Evolutionary conservation across 2,888 invertebrate species (phyloP).

Genomic region (Mesorhabditis spiculigera): DNA sequence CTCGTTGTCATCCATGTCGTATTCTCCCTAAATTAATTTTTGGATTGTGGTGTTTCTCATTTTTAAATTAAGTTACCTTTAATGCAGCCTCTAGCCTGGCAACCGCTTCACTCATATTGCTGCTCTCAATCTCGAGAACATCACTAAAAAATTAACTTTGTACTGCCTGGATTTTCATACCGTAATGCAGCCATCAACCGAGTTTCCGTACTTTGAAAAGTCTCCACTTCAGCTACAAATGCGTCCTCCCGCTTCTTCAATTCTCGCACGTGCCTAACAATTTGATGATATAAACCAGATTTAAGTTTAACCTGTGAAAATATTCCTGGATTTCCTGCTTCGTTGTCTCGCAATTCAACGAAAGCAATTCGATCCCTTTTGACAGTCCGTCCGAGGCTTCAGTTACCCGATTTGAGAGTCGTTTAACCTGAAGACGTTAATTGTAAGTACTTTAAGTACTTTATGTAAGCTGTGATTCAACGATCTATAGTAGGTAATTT

Average conservation of each 20-base stretch:
- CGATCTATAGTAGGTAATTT: no score
- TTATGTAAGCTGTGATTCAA: no score
- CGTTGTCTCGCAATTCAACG: constrained; percentile 83
- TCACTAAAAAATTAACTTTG: constrained; percentile 16
- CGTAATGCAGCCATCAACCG: constrained; percentile 70
- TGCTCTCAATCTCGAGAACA: constrained; percentile 81
- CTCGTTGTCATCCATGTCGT: constrained; percentile 75
- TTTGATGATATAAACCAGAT: neutral
- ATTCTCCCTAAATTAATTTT: constrained; percentile 37
- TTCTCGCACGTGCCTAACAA: constrained; percentile 53
- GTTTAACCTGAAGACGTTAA: constrained; percentile 59
- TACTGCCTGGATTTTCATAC: neutral
- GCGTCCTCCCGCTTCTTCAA: constrained; percentile 67
- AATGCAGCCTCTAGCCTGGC: constrained; percentile 78
- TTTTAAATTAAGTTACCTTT: constrained; percentile 19
- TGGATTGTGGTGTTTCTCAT: neutral
- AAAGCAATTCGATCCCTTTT: constrained; percentile 81
- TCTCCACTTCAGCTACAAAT: constrained; percentile 70
- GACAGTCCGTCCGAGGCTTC: constrained; percentile 54
- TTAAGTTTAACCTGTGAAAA: constrained; percentile 41
- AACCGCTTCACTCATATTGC: constrained; percentile 91
- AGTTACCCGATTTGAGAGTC: constrained; percentile 52
- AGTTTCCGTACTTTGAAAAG: constrained; percentile 82
- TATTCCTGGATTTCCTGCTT: constrained; percentile 86
- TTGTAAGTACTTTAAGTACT: neutral